phyloP scores from a whole-genome alignment of 1,140 invertebrate genomes.

The Prorops nasuta region DNA sequence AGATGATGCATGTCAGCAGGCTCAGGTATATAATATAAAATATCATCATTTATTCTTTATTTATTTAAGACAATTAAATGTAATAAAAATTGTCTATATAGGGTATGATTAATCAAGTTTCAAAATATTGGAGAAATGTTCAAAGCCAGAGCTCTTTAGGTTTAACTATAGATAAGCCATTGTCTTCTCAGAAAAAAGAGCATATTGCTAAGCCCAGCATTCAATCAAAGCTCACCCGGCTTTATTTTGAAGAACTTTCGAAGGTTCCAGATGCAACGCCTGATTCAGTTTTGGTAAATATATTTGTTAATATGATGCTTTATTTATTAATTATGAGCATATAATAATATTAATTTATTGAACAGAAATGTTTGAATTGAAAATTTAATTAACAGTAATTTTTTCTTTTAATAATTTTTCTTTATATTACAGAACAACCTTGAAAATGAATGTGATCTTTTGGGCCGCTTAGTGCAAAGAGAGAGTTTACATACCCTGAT shows the following conservation, averaged over 20 bases:
- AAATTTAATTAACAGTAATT: constrained; percentile 7
- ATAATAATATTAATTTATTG: not conserved
- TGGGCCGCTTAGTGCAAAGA: constrained; percentile 80
- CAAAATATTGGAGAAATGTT: constrained; percentile 37
- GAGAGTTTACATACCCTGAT: constrained; percentile 86
- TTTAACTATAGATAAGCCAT: constrained; percentile 34
- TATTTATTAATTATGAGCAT: not conserved
- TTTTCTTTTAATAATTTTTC: not conserved
- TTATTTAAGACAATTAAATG: constrained; percentile 1
- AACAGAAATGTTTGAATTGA: not conserved
- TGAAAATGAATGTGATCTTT: constrained; percentile 73
- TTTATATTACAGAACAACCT: constrained; percentile 64
- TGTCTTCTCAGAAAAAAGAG: constrained; percentile 44
- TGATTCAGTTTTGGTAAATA: constrained; percentile 51
- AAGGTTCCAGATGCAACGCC: constrained; percentile 52
- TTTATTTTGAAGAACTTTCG: constrained; percentile 53
- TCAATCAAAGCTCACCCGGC: constrained; percentile 49
- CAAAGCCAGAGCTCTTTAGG: constrained; percentile 31
- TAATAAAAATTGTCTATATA: constrained; percentile 15
- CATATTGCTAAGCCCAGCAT: constrained; percentile 49
- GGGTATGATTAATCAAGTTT: constrained; percentile 50
- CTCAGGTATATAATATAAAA: constrained; percentile 39
- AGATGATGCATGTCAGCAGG: constrained; percentile 51
- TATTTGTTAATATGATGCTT: not conserved
- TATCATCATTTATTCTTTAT: constrained; percentile 2